Evolutionary conservation across 2,113 vertebrate genomes (phyloP).

Genomic region (Turnix velox): DNA sequence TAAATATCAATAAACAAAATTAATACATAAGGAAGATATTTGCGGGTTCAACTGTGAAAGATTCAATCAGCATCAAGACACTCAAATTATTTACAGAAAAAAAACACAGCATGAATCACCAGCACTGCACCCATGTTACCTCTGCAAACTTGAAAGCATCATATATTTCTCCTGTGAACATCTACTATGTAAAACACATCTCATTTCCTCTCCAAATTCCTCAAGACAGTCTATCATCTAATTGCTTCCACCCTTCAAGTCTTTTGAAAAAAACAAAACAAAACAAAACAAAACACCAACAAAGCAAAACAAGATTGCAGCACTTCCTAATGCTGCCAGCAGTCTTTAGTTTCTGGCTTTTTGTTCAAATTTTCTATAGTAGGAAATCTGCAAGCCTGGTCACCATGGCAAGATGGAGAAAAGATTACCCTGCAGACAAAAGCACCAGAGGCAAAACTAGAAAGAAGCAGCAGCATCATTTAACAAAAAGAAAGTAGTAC

Average conservation of each 20-base stretch:
- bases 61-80: background rate
- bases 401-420: slow-evolving; percentile 29
- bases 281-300: too few relatives aligned
- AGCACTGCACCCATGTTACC: background rate
- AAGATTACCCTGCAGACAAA: slow-evolving; percentile 12
- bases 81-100: slow-evolving; percentile 24
- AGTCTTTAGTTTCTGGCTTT: background rate
- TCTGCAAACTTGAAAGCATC: background rate
- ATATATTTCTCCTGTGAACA: background rate
- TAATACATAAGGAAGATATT: background rate
- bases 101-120: background rate
- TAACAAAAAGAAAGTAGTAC: background rate
- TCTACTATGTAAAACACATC: background rate
- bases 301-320: background rate
- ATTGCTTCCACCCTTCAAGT: background rate
- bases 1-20: slow-evolving; percentile 18
- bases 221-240: background rate
- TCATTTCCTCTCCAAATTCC: background rate
- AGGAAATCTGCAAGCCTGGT: slow-evolving; percentile 28
- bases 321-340: background rate
- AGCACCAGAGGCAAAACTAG: background rate
- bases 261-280: background rate
- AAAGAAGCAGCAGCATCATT: background rate
- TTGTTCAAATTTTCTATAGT: slow-evolving; percentile 18
- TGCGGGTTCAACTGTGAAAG: background rate